Conservation (phyloP, 2,113 vertebrate genomes). For the Phylloscopus trochiloides region DNA sequence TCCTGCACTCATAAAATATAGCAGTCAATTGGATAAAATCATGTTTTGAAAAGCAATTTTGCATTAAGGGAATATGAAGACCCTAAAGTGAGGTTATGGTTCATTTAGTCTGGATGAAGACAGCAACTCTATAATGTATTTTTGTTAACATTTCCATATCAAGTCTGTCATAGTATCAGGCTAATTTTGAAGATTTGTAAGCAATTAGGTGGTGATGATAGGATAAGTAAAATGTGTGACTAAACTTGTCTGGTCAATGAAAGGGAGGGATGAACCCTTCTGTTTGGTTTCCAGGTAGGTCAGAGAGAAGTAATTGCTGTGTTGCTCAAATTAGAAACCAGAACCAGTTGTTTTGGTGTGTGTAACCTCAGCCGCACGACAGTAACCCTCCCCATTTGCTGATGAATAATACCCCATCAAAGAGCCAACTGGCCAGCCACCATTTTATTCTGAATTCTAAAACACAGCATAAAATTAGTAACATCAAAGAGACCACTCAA, state of each 20-base stretch:
- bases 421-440: not conserved
- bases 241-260: conserved; percentile 2
- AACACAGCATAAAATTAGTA: not conserved
- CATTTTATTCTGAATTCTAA: not conserved
- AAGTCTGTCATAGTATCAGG: not conserved
- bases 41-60: not conserved
- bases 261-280: not conserved
- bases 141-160: not conserved
- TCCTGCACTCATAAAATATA: not conserved
- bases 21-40: not conserved
- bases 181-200: conserved; percentile 21
- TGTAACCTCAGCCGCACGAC: not conserved
- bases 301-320: not conserved
- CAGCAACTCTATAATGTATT: not conserved
- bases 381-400: not conserved
- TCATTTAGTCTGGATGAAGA: not conserved
- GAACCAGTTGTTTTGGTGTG: not conserved
- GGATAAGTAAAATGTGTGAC: not conserved
- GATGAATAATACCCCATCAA: conserved; percentile 24
- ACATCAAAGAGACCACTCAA: conserved; percentile 22
- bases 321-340: conserved; percentile 13
- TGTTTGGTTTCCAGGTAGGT: conserved; percentile 18
- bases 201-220: conserved; percentile 15
- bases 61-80: not conserved
- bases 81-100: not conserved